These are phyloP conservation scores for Perca fluviatilis DNA, from an alignment of 2,113 vertebrate genomes.

Conservation along the genomic window DNA sequence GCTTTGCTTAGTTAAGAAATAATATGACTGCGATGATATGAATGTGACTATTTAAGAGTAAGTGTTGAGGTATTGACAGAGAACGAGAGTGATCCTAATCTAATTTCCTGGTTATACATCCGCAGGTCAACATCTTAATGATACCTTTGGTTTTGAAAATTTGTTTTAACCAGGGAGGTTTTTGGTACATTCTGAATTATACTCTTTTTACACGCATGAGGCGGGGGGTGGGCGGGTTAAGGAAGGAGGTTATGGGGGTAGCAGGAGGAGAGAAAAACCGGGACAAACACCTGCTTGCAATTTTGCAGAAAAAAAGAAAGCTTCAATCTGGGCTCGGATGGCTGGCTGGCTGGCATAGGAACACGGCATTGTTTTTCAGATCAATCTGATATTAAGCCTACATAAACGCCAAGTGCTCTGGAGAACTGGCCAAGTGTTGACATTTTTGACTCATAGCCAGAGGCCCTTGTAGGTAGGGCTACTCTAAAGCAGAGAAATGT, in stretches of 20 bases:
- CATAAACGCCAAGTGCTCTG: slow-evolving; percentile 71
- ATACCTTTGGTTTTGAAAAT: slow-evolving; percentile 55
- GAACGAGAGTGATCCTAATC: slow-evolving; percentile 61
- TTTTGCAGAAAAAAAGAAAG: slow-evolving; percentile 74
- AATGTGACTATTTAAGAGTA: slow-evolving; percentile 35
- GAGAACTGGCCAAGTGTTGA: slow-evolving; percentile 64
- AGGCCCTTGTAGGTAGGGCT: slow-evolving; percentile 37
- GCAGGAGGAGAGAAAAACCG: slow-evolving; percentile 63
- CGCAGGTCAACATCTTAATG: slow-evolving; percentile 59
- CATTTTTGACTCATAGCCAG: slow-evolving; percentile 73
- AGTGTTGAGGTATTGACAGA: slow-evolving; percentile 42
- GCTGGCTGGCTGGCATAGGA: slow-evolving; percentile 73
- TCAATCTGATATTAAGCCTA: slow-evolving; percentile 78
- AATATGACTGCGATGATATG: slow-evolving; percentile 48
- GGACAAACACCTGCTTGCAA: slow-evolving; percentile 86
- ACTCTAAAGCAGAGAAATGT: slow-evolving; percentile 50
- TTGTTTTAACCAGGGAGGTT: slow-evolving; percentile 56
- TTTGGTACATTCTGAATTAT: slow-evolving; percentile 62
- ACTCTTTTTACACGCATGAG: slow-evolving; percentile 66
- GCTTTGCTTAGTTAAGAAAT: slow-evolving; percentile 47
- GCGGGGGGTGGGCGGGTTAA: neutral
- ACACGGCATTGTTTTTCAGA: slow-evolving; percentile 80
- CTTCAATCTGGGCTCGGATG: slow-evolving; percentile 69
- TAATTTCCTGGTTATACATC: slow-evolving; percentile 67
- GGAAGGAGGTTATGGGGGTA: slow-evolving; percentile 46